These are phyloP conservation scores for Balaenoptera acutorostrata DNA, from an alignment of 2,113 vertebrate genomes.

Conservation along the genomic window DNA sequence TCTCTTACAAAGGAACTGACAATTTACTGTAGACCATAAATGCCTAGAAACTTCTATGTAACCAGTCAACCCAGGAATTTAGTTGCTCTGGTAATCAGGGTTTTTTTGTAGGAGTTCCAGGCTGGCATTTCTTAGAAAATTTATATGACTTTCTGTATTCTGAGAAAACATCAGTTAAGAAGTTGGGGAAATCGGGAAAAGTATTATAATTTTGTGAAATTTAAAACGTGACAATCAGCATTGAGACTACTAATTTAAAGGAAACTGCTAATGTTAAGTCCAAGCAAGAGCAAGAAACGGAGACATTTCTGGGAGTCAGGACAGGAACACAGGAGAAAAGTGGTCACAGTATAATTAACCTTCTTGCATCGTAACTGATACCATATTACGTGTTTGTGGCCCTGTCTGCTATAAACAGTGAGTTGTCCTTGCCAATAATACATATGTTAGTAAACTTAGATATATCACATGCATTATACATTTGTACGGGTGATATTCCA, in stretches of 20 bases:
- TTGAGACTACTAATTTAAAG: background rate
- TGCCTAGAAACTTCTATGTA: background rate
- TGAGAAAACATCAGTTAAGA: background rate
- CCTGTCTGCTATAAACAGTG: background rate
- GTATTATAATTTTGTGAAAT: background rate
- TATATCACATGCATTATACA: background rate
- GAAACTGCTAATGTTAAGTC: background rate
- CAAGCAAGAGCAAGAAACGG: background rate
- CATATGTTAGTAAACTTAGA: background rate
- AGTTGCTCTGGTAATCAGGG: background rate
- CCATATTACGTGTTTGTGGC: background rate
- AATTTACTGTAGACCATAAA: background rate
- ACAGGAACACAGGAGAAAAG: background rate
- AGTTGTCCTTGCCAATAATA: background rate
- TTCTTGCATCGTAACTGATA: background rate
- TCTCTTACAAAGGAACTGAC: background rate
- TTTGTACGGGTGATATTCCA: background rate
- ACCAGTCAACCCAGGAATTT: background rate
- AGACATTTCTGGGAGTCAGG: background rate
- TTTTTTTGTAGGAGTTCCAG: background rate
- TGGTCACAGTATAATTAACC: background rate
- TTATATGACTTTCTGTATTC: background rate
- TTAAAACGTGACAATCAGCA: background rate
- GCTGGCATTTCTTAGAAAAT: background rate
- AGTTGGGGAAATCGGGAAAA: background rate